phyloP scores from a whole-genome alignment of 1,140 invertebrate genomes.

The Dolichoris vasculosae region DNA sequence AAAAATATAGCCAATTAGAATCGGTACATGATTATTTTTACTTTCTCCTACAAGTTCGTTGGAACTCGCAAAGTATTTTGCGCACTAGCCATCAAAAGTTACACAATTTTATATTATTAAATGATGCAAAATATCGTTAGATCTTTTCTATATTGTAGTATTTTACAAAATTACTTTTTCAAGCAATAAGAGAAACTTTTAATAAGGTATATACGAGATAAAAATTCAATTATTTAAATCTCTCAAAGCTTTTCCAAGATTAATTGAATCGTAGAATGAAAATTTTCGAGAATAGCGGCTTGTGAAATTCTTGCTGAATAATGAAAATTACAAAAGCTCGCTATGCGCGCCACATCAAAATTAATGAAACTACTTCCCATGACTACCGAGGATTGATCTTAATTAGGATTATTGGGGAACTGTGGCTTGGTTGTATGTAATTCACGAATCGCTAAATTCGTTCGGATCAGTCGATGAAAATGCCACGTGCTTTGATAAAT shows the following conservation, averaged over 20 bases:
- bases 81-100: not conserved
- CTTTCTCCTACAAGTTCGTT: not conserved
- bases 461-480: not conserved
- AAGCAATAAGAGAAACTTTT: not conserved
- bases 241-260: slow-evolving; percentile 2
- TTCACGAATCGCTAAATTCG: slow-evolving; percentile 6
- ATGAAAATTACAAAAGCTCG: slow-evolving; percentile 33
- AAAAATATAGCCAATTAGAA: not conserved
- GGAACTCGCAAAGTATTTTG: not conserved
- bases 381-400: slow-evolving; percentile 34
- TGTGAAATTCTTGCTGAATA: slow-evolving; percentile 19
- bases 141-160: not conserved
- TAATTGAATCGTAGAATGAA: slow-evolving; percentile 26
- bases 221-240: slow-evolving; percentile 44
- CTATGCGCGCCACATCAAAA: not conserved
- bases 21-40: not conserved
- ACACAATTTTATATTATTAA: not conserved
- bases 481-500: not conserved
- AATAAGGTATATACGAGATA: slow-evolving; percentile 13
- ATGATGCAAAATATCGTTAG: not conserved
- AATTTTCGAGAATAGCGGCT: slow-evolving; percentile 22
- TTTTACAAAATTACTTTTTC: not conserved
- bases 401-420: slow-evolving; percentile 44
- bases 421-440: not conserved
- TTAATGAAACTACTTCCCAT: slow-evolving; percentile 44